phyloP scores from a whole-genome alignment of 64 coral and sea anemone genomes.

The Dendrophyllia cribrosa region DNA sequence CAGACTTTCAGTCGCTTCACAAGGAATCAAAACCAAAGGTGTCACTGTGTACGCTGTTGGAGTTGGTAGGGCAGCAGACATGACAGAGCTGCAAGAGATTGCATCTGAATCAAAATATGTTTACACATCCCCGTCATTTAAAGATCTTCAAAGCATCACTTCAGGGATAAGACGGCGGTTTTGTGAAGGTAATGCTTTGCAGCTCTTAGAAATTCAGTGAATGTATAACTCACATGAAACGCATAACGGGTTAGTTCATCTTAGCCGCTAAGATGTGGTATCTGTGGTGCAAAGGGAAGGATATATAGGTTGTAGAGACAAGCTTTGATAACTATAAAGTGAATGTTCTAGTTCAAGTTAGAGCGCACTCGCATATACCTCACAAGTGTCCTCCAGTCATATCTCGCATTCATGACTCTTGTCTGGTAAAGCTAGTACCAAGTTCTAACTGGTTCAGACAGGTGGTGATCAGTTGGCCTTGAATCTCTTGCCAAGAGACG shows the following conservation, averaged over 20 bases:
- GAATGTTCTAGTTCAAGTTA: too few relatives aligned
- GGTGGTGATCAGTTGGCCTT: background rate
- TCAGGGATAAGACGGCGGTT: background rate
- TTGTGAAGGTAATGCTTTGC: background rate
- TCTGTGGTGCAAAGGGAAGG: too few relatives aligned
- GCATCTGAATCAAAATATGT: slow-evolving; percentile 8
- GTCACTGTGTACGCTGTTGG: slow-evolving; percentile 31
- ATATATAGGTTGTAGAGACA: too few relatives aligned
- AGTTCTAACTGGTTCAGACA: background rate
- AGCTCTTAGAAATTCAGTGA: background rate
- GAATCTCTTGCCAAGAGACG: background rate
- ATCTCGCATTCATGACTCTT: too few relatives aligned
- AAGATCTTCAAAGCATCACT: slow-evolving; percentile 37
- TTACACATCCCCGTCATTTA: slow-evolving; percentile 37
- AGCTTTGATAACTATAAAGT: too few relatives aligned
- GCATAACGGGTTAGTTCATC: too few relatives aligned
- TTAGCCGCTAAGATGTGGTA: too few relatives aligned
- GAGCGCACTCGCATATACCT: too few relatives aligned
- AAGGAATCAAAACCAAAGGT: slow-evolving; percentile 32
- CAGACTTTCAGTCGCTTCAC: slow-evolving; percentile 10
- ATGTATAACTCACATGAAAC: too few relatives aligned
- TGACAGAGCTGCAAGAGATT: slow-evolving; percentile 10
- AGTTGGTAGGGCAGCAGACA: slow-evolving; percentile 4
- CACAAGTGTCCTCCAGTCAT: too few relatives aligned
- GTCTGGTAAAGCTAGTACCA: too few relatives aligned